Evolutionary conservation across 2,113 vertebrate species (phyloP).

Genomic region (Phoxinus phoxinus): DNA sequence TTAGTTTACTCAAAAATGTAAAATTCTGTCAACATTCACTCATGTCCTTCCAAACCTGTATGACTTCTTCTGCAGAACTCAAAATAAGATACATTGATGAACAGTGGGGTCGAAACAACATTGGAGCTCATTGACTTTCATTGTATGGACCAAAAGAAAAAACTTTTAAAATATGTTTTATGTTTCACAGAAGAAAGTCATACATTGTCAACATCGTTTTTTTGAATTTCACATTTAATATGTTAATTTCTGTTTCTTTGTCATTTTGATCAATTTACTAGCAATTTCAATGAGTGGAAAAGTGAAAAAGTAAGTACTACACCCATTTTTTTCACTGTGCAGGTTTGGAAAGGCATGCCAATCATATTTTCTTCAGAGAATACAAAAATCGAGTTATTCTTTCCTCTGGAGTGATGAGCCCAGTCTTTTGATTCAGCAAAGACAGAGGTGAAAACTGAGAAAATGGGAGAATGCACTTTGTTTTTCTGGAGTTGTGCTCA

Average conservation of each 20-base stretch:
- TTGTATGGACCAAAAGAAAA: too few relatives aligned
- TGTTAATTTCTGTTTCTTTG: background rate
- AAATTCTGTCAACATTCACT: too few relatives aligned
- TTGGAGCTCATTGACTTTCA: too few relatives aligned
- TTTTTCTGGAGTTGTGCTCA: background rate
- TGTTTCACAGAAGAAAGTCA: too few relatives aligned
- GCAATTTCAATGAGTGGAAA: background rate
- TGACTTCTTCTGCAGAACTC: too few relatives aligned
- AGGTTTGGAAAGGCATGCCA: background rate
- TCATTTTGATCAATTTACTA: background rate
- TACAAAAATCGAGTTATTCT: background rate
- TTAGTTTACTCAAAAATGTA: too few relatives aligned
- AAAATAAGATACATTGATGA: too few relatives aligned
- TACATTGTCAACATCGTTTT: too few relatives aligned
- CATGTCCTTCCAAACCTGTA: too few relatives aligned
- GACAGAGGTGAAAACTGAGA: background rate
- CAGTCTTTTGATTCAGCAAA: background rate
- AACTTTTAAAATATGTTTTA: too few relatives aligned
- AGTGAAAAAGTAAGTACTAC: background rate
- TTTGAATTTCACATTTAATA: background rate
- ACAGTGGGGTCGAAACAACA: too few relatives aligned
- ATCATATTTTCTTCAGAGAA: background rate
- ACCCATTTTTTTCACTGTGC: background rate
- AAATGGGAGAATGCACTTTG: conserved; percentile 2
- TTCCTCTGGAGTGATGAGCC: background rate